phyloP scores from a whole-genome alignment of 2,888 invertebrate genomes.

The Lumbricus terrestris region DNA sequence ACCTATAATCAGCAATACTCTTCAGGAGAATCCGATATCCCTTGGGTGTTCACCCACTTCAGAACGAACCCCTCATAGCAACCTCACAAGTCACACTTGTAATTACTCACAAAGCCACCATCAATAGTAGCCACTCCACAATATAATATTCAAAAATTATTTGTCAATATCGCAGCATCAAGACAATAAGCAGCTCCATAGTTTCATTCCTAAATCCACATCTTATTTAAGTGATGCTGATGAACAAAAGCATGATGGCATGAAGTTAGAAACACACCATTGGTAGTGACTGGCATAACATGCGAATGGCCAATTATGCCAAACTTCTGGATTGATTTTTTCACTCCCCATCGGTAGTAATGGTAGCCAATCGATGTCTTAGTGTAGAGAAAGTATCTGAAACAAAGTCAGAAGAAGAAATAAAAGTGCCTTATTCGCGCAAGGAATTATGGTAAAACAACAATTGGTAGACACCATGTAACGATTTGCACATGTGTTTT shows the following conservation, averaged over 20 bases:
- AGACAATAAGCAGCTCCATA: not conserved
- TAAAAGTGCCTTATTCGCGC: too few relatives aligned
- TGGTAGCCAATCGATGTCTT: conserved; percentile 51
- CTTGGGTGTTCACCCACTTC: too few relatives aligned
- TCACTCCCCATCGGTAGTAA: conserved; percentile 50
- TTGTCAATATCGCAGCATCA: not conserved
- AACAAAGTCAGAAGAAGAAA: conserved; percentile 27
- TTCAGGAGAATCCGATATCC: too few relatives aligned
- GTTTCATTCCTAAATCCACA: not conserved
- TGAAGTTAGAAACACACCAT: conserved; percentile 35
- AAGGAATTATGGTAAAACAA: too few relatives aligned
- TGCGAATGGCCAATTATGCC: conserved; percentile 41
- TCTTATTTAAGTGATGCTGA: not conserved
- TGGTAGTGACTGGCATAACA: conserved; percentile 40
- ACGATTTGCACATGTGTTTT: too few relatives aligned
- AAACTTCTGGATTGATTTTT: conserved; percentile 48
- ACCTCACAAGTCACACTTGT: too few relatives aligned
- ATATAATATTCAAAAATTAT: not conserved
- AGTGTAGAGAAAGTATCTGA: conserved; percentile 53
- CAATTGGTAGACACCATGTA: too few relatives aligned
- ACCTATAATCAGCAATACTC: too few relatives aligned
- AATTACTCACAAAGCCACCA: too few relatives aligned
- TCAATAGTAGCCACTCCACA: too few relatives aligned
- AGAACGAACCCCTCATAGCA: too few relatives aligned
- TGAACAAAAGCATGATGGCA: not conserved